phyloP scores from a whole-genome alignment of 2,797 vertebrate species.

The Acrossocheilus fasciatus region DNA sequence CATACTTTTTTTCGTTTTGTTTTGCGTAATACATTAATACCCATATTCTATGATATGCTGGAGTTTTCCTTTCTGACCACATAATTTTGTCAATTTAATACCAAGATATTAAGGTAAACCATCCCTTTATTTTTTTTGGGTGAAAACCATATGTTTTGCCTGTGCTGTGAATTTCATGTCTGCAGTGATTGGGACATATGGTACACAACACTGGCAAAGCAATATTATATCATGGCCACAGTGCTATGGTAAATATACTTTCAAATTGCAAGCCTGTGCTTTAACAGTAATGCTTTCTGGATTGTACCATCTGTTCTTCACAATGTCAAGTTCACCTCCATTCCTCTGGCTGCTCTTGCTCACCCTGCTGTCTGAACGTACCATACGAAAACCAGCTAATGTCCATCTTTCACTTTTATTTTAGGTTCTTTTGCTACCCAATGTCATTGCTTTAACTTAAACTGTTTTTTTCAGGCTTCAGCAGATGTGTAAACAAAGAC shows the following conservation, averaged over 20 bases:
- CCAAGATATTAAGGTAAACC: background rate
- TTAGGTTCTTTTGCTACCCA: background rate
- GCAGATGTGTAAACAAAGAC: background rate
- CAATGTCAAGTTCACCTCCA: slow-evolving; percentile 19
- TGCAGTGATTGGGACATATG: background rate
- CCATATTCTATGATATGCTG: background rate
- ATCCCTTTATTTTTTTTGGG: background rate
- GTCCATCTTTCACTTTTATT: background rate
- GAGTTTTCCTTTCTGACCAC: background rate
- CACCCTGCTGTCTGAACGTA: background rate
- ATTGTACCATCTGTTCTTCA: slow-evolving; percentile 26
- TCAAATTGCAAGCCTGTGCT: slow-evolving; percentile 21
- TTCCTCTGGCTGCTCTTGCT: background rate
- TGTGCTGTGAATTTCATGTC: background rate
- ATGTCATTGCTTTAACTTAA: background rate
- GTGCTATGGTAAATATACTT: background rate
- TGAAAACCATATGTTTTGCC: background rate
- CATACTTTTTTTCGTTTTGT: background rate
- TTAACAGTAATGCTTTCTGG: slow-evolving; percentile 21
- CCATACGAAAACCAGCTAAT: background rate
- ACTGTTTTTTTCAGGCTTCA: background rate
- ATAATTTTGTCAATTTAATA: background rate
- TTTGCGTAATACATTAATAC: background rate
- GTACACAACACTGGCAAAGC: background rate
- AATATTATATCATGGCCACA: background rate